Evolutionary conservation across 2,113 vertebrate genomes (phyloP), one percentile per base, ranked within the genome.

Genomic region (Dasyprocta punctata): DNA sequence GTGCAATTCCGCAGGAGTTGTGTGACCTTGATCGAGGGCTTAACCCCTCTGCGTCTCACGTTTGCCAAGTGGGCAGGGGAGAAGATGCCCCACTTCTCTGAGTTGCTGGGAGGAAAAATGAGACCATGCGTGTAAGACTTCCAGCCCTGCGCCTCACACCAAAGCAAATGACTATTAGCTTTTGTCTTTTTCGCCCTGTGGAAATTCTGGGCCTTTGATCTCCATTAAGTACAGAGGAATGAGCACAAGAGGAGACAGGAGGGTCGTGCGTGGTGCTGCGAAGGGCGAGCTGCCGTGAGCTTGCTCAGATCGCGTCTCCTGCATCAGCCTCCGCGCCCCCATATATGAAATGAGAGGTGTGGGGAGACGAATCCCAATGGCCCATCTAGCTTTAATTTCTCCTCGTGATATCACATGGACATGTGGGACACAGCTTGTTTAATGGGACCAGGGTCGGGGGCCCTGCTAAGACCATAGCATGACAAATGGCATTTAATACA

Each of bases 401-500:
- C 60, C 61, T 81, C 80, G 1, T 47, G 33, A 26, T n/a, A 69
- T 60, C 81, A 47, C 30, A 58, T 0, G 38, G 94, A 84, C 92
- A 95, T 81, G 95, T 92, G 95, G 92, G 80, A 69, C 85, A 77
- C 96, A 77, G 80, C 26, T 56, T 71, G 92, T 60, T 44, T 67
- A 60, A 67, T 5, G 54, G 63, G 71, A 73, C 65, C 58, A 65
- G 54, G 61, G 86, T 85, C 92, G 75, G 71, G 92, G 94, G 56
- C 90, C 95, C 93, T 60, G 60, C 90, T 52, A 63, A 71, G 95
- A 56, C 96, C 97, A 60, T 7, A 54, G 96, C 92, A 89, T 92
- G 97, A 95, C 86, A 94, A 96, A 94, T 52, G 75, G 58, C 54
- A 82, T 54, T 90, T 94, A 56, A 82, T 52, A 28, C 44, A 20